Evolutionary conservation across 2,113 vertebrate genomes (phyloP), one percentile per base, ranked within the genome.

Genomic region (Emydocephalus ijimae): DNA sequence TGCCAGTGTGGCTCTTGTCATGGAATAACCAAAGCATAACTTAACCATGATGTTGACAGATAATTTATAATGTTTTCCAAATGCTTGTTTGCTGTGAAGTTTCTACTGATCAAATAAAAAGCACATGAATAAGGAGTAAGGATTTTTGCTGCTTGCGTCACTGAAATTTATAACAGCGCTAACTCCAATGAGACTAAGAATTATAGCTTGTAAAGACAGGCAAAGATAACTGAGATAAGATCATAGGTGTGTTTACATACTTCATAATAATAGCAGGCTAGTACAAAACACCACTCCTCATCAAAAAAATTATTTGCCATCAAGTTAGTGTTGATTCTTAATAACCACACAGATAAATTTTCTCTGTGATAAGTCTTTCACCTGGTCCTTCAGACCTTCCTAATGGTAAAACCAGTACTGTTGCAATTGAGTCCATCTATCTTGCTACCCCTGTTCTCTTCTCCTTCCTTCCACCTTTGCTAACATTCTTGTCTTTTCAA

Each of bases 1-100:
- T 94, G 93, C 54, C 89, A 56, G 15, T 85, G 43, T 90, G 94
- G 45, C 7, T 55, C 91, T 87, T 96, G 90, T 95, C 57, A 89
- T 91, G 88, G 92, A 95, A 88, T 88, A 90, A 86, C 93, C 95
- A 93, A 96, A 95, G 95, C 74, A 96, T 81, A 95, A 95, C 91
- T 95, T 94, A 95, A n/a, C 0, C 0, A 81, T 90, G 39, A 10
- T 61, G 94, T 88, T 85, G 89, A 95, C n/a, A 90, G 95, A 96
- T 94, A 95, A 91, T 92, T 74, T 86, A 94, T 91, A 94, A 95
- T 96, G 93, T 96, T 94, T 96, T 95, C 94, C 93, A 96, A 96
- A 95, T 96, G 96, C 45, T 91, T n/a, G 74, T 81, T 81, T 81
- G 34, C 15, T 81, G 34, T 43, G 34, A 43, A 7, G 1, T 81